Evolutionary conservation across 2,113 vertebrate species (phyloP).

Genomic region (Pedetes capensis): DNA sequence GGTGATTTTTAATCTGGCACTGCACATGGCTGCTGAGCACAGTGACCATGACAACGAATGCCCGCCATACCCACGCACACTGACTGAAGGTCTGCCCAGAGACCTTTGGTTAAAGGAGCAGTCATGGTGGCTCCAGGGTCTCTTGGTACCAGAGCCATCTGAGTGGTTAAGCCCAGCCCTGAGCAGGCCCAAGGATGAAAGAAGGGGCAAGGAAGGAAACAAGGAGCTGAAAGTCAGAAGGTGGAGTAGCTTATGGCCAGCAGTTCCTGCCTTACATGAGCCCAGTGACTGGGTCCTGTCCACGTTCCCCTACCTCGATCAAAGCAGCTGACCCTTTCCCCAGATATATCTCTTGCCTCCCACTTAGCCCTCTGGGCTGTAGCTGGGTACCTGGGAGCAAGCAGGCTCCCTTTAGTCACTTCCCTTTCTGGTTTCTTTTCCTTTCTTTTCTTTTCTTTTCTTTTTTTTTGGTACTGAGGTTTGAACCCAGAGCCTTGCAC

Average conservation of each 20-base stretch:
- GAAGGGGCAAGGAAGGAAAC: neutral
- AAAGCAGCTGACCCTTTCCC: neutral
- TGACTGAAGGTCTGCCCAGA: neutral
- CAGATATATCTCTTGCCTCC: neutral
- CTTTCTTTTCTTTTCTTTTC: no score
- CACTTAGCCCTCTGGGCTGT: neutral
- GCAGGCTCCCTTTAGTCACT: neutral
- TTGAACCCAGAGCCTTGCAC: no score
- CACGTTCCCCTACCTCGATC: neutral
- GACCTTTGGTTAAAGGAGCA: neutral
- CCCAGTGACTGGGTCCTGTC: neutral
- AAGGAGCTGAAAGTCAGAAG: neutral
- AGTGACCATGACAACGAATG: neutral
- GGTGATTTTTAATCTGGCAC: neutral
- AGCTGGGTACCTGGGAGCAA: neutral
- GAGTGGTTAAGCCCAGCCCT: neutral
- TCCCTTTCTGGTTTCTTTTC: no score
- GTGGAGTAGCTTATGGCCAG: neutral
- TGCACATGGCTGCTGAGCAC: neutral
- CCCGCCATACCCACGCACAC: neutral
- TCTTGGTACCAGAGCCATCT: neutral
- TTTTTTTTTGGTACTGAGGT: no score
- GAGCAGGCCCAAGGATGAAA: neutral
- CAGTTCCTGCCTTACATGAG: neutral
- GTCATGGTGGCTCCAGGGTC: neutral